Base-by-base conservation (phyloP, 2,113 vertebrate genomes). In the Cisticola juncidis region DNA sequence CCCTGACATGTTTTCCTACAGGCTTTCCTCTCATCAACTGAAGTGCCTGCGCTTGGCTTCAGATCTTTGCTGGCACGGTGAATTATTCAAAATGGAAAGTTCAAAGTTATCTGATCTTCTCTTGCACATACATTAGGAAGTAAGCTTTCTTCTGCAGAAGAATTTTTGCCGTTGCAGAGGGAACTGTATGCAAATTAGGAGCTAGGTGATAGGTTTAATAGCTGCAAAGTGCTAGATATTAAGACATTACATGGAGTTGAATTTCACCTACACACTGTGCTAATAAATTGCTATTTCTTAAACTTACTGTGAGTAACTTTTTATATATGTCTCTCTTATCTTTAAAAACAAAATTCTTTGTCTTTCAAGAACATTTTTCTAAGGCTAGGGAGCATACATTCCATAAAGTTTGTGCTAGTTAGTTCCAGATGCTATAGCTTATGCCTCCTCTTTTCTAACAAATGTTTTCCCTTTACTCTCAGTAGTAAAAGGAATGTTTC, bases 391-490 rank as follows among this genome's bases (percentile, higher is more conserved):
- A 88, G 28, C 65, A 86, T 83, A 48, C 68, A 73, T 88, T 93
- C 79, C 90, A 78, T 83, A 42, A 77, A 31, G 51, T 58, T 58
- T 68, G 53, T 78, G 28, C 65, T 96, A 96, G 92, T 96, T 88
- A 26, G n/a, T 92, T 97, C 93, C 95, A 97, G 95, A 97, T 96
- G 96, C 82, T 93, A 24, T 82, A 93, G 85, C 71, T 94, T 95
- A 70, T 1, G 78, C 64, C 35, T 91, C 6, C 45, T 94, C 60
- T 90, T 94, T 89, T 80, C 71, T 56, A 87, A 66, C 81, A 80
- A 94, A 92, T 68, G 66, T 85, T 95, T 95, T 82, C 66, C 86
- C 58, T 93, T 84, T 92, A 78, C 69, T 94, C 64, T 92, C 50
- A 69, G 95, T 83, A 80, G 54, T 92, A 88, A 76, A 90, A 85